These are phyloP conservation scores for Popillia japonica DNA, from an alignment of 1,140 invertebrate species.

Conservation along the genomic window DNA sequence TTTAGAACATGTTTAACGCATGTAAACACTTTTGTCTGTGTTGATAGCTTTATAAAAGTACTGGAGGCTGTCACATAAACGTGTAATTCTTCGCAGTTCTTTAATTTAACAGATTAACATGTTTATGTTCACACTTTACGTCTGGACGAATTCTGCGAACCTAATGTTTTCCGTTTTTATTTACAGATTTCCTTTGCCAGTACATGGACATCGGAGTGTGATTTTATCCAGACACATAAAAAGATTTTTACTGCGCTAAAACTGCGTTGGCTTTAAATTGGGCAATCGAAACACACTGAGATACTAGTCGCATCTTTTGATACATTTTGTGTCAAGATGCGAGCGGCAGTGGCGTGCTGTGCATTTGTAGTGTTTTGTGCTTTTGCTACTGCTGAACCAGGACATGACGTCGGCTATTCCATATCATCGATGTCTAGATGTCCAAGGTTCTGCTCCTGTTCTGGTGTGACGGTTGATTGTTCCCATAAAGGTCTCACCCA, in stretches of 20 bases:
- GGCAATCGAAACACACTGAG: background rate
- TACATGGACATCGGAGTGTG: background rate
- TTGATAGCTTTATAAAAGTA: background rate
- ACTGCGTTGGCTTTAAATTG: conserved; percentile 9
- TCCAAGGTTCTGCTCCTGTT: conserved; percentile 82
- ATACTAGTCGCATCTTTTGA: conserved; percentile 9
- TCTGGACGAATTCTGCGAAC: background rate
- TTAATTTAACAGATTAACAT: conserved; percentile 16
- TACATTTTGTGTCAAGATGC: conserved; percentile 18
- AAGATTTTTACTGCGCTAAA: conserved; percentile 10
- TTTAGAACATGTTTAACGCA: background rate
- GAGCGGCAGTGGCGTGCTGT: conserved; percentile 10
- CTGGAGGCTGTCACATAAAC: background rate
- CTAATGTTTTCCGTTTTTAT: conserved; percentile 5
- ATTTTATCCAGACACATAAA: conserved; percentile 15
- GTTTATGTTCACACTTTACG: conserved; percentile 11
- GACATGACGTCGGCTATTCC: conserved; percentile 39
- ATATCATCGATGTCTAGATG: conserved; percentile 62
- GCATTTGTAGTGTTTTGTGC: conserved; percentile 41
- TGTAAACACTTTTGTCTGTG: background rate
- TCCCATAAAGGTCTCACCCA: conserved; percentile 80
- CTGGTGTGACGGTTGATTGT: conserved; percentile 80
- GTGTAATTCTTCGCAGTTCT: background rate
- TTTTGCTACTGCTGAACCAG: conserved; percentile 43
- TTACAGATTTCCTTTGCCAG: conserved; percentile 10